Conservation (phyloP, 2,888 invertebrate genomes). For the Cheilosia soror region DNA sequence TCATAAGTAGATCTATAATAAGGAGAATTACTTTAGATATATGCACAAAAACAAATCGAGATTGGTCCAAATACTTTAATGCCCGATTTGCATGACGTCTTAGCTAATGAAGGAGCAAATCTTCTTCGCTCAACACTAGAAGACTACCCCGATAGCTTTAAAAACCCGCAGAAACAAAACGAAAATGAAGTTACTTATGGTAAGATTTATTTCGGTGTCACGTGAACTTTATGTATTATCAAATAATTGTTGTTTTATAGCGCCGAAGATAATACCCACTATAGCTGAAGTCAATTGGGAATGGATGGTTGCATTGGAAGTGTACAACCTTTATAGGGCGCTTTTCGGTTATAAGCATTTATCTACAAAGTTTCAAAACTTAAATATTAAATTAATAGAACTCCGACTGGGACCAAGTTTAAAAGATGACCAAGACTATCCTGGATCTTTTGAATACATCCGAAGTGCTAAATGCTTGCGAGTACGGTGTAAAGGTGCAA, state of each 20-base stretch:
- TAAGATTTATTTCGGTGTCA: constrained; percentile 80
- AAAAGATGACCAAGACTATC: constrained; percentile 73
- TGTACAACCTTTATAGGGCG: constrained; percentile 90
- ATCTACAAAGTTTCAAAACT: constrained; percentile 86
- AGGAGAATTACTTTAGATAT: constrained; percentile 78
- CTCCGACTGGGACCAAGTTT: constrained; percentile 79
- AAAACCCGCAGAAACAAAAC: constrained; percentile 86
- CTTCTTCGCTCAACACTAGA: constrained; percentile 87
- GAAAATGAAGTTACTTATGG: constrained; percentile 88
- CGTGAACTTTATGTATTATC: too few species aligned
- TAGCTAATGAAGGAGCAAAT: constrained; percentile 89
- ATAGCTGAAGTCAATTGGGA: constrained; percentile 88
- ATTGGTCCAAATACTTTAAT: constrained; percentile 86
- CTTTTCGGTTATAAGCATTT: constrained; percentile 87
- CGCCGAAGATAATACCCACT: constrained; percentile 88
- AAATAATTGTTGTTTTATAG: constrained; percentile 84
- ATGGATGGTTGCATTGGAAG: constrained; percentile 86
- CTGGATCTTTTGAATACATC: constrained; percentile 87
- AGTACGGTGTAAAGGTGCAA: constrained; percentile 88
- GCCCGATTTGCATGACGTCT: constrained; percentile 87
- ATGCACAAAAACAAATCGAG: constrained; percentile 85
- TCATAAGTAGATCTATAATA: not conserved
- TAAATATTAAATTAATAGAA: constrained; percentile 87
- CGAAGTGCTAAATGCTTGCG: constrained; percentile 85
- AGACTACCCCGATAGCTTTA: constrained; percentile 86